phyloP scores from a whole-genome alignment of 2,113 vertebrate genomes.

The Onychorhynchus coronatus region DNA sequence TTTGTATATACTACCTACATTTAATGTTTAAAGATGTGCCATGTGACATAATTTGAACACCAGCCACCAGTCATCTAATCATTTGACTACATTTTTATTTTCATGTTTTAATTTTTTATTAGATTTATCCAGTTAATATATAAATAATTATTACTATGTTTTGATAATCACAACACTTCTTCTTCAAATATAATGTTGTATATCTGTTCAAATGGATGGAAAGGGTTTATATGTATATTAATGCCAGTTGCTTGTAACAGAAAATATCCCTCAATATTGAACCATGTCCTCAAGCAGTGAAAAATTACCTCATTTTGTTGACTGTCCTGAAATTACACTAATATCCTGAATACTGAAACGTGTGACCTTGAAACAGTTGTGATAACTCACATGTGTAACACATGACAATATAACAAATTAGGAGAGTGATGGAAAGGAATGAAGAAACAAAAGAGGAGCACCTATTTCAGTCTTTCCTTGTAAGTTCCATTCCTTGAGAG shows the following conservation, averaged over 20 bases:
- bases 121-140: not conserved
- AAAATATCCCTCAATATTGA: not conserved
- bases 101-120: not conserved
- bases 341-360: not conserved
- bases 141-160: not conserved
- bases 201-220: not conserved
- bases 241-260: not conserved
- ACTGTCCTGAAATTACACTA: not conserved
- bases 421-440: not conserved
- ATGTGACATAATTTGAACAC: not conserved
- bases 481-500: not conserved
- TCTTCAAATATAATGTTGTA: not conserved
- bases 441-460: not conserved
- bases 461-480: not conserved
- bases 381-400: not conserved
- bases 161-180: not conserved
- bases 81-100: not conserved
- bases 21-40: not conserved
- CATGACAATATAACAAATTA: not conserved
- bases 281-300: not conserved
- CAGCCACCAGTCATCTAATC: not conserved
- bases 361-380: not conserved
- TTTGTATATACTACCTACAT: not conserved
- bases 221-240: not conserved
- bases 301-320: not conserved